phyloP scores from a whole-genome alignment of 2,888 invertebrate species.

The Drosophila monieri region DNA sequence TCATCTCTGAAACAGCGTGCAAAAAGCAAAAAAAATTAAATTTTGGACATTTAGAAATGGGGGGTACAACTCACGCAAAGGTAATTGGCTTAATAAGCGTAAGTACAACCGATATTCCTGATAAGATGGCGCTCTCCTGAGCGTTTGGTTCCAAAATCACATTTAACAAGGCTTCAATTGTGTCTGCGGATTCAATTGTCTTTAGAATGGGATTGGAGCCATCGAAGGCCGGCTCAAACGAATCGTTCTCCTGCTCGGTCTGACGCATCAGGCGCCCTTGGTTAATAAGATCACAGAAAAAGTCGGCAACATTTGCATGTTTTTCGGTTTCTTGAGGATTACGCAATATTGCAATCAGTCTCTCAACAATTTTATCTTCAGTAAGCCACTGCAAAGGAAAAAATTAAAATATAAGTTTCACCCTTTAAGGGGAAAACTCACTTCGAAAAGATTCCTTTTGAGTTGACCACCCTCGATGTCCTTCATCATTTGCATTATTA shows the following conservation, averaged over 20 bases:
- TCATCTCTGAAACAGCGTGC: conserved; percentile 75
- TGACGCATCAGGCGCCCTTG: conserved; percentile 86
- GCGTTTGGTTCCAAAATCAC: conserved; percentile 89
- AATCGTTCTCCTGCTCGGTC: conserved; percentile 86
- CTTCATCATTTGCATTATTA: conserved; percentile 93
- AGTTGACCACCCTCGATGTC: conserved; percentile 91
- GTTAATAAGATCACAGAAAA: conserved; percentile 93
- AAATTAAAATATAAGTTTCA: conserved; percentile 53
- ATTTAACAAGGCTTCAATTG: conserved; percentile 88
- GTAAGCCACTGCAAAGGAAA: conserved; percentile 91
- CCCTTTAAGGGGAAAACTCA: conserved; percentile 81
- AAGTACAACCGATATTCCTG: conserved; percentile 92
- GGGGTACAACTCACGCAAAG: conserved; percentile 74
- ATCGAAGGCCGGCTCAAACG: conserved; percentile 81
- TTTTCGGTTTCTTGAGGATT: conserved; percentile 89
- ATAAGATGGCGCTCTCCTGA: conserved; percentile 89
- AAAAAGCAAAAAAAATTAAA: background rate
- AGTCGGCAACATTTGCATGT: conserved; percentile 94
- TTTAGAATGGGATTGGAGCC: conserved; percentile 88
- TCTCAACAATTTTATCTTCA: conserved; percentile 93
- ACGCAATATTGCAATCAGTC: conserved; percentile 88
- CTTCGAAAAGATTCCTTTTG: conserved; percentile 89
- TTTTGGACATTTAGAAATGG: too few relatives aligned
- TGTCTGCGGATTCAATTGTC: conserved; percentile 88
- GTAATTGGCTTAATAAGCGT: conserved; percentile 86